phyloP scores from a whole-genome alignment of 2,797 vertebrate genomes.

The Ctenochaetus hawaiiensis region DNA sequence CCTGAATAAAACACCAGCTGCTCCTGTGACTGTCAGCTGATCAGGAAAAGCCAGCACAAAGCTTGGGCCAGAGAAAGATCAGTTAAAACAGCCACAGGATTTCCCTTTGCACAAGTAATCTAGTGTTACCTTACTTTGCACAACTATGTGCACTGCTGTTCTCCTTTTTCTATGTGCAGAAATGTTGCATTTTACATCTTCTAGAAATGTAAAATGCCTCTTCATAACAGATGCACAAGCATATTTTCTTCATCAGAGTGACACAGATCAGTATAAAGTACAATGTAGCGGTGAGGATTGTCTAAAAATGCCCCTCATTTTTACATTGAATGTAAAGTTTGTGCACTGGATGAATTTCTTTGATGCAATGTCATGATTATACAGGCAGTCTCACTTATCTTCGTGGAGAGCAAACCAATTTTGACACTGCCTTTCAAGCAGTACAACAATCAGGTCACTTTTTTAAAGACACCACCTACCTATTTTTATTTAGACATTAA shows the following conservation, averaged over 20 bases:
- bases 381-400: background rate
- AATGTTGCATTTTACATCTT: background rate
- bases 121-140: background rate
- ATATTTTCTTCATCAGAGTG: background rate
- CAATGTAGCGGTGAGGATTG: background rate
- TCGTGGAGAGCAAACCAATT: constrained; percentile 23
- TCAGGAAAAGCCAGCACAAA: background rate
- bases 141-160: too few relatives aligned
- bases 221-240: background rate
- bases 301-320: background rate
- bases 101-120: background rate
- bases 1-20: background rate
- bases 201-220: background rate
- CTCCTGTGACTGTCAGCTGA: background rate
- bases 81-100: too few relatives aligned
- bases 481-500: background rate
- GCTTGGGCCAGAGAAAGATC: too few relatives aligned
- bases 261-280: background rate
- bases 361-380: constrained; percentile 27
- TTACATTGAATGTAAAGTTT: background rate
- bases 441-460: background rate
- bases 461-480: background rate
- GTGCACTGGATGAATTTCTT: background rate
- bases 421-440: background rate
- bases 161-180: background rate